phyloP scores from a whole-genome alignment of 2,888 invertebrate species.

The Psylliodes chrysocephalus region DNA sequence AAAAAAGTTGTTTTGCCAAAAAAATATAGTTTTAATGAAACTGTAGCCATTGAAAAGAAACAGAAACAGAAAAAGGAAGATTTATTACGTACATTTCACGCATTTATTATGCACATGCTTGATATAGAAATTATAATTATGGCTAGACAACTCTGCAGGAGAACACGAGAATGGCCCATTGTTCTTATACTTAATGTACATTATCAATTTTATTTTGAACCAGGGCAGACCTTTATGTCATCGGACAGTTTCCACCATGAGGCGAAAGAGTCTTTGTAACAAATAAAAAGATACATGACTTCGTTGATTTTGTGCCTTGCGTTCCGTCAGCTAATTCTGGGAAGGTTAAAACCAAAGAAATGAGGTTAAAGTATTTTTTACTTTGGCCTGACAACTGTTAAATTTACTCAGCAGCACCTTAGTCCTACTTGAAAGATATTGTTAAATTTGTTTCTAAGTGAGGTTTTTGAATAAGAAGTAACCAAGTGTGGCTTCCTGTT shows the following conservation, averaged over 20 bases:
- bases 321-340: slow-evolving; percentile 35
- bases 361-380: slow-evolving; percentile 34
- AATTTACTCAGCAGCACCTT: slow-evolving; percentile 22
- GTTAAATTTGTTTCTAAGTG: slow-evolving; percentile 23
- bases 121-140: slow-evolving; percentile 34
- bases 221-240: slow-evolving; percentile 41
- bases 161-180: slow-evolving; percentile 41
- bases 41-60: too few relatives aligned
- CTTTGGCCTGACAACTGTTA: slow-evolving; percentile 34
- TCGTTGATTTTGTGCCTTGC: slow-evolving; percentile 30
- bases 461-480: slow-evolving; percentile 4
- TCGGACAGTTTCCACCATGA: slow-evolving; percentile 41
- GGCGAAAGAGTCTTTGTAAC: slow-evolving; percentile 36
- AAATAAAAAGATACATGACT: slow-evolving; percentile 35
- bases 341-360: slow-evolving; percentile 36
- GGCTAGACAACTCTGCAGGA: slow-evolving; percentile 40
- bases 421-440: slow-evolving; percentile 25
- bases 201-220: slow-evolving; percentile 39
- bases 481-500: neutral
- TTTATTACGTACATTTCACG: slow-evolving; percentile 33
- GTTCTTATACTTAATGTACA: slow-evolving; percentile 38
- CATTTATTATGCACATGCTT: slow-evolving; percentile 29
- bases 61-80: too few relatives aligned
- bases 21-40: too few relatives aligned
- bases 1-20: too few relatives aligned